A percentile compares a stretch with the other conserved stretches of the same genome.
Evolutionary conservation across 2,113 vertebrate species (phyloP).

Genomic region (Noctilio leporinus): DNA sequence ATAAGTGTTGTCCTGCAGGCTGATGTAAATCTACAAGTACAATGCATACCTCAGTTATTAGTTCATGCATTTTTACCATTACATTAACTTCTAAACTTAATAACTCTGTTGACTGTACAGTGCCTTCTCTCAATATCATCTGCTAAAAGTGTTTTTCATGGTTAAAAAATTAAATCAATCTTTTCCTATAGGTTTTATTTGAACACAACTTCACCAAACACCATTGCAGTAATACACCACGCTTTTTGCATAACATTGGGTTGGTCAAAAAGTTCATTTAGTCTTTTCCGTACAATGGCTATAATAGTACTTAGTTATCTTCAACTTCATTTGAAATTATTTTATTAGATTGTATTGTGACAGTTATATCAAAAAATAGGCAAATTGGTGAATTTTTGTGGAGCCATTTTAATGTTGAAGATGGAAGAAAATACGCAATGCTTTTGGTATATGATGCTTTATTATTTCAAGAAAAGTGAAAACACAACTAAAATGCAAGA

Average conservation of each 20-base stretch:
- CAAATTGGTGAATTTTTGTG: no score
- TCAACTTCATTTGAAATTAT: no score
- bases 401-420: no score
- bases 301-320: no score
- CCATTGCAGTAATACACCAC: neutral
- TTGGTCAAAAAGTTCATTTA: no score
- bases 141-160: neutral
- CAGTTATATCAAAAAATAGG: no score
- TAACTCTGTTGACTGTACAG: neutral
- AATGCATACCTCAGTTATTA: neutral
- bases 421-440: no score
- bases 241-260: neutral
- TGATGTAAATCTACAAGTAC: neutral
- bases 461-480: no score
- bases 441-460: no score
- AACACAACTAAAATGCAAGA: no score
- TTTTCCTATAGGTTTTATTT: neutral
- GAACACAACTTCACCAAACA: neutral
- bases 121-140: neutral
- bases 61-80: neutral
- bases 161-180: conserved; percentile 1
- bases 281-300: no score
- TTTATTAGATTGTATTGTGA: no score
- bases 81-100: neutral
- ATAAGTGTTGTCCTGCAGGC: neutral